Conservation (phyloP, 2,113 vertebrate genomes). For the Megaleporinus macrocephalus region DNA sequence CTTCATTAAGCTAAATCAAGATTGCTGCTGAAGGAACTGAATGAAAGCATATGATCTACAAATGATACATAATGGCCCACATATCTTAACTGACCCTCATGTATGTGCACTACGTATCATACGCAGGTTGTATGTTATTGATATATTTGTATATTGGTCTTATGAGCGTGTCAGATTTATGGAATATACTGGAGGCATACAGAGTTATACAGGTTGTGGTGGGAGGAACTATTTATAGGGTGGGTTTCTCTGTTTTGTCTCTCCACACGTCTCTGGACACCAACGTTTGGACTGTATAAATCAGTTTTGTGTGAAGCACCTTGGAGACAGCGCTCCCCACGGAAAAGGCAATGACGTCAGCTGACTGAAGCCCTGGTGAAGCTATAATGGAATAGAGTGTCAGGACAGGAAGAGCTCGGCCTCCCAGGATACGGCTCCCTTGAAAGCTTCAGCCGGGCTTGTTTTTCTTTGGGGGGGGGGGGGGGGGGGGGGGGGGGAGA, state of each 20-base stretch:
- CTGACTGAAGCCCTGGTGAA: slow-evolving; percentile 9
- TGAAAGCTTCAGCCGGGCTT: not conserved
- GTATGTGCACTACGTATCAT: too few species aligned
- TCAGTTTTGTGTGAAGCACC: not conserved
- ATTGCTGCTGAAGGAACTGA: too few species aligned
- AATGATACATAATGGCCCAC: too few species aligned
- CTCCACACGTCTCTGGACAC: not conserved
- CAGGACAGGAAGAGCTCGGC: not conserved
- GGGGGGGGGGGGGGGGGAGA: not conserved
- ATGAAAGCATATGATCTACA: too few species aligned
- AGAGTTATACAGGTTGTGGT: too few species aligned
- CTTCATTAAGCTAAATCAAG: too few species aligned
- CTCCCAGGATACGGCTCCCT: not conserved
- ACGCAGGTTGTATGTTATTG: too few species aligned
- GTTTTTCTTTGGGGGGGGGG: not conserved
- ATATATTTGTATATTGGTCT: too few species aligned
- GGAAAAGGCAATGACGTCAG: not conserved
- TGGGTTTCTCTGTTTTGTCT: not conserved
- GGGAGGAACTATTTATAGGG: too few species aligned
- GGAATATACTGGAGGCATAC: too few species aligned
- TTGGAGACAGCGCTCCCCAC: slow-evolving; percentile 19
- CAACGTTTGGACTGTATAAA: not conserved
- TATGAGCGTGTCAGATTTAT: too few species aligned
- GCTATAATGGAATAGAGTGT: not conserved
- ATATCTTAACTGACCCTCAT: too few species aligned